These are phyloP conservation scores for Cataglyphis livida DNA, from an alignment of 2,888 invertebrate genomes.

Conservation along the genomic window DNA sequence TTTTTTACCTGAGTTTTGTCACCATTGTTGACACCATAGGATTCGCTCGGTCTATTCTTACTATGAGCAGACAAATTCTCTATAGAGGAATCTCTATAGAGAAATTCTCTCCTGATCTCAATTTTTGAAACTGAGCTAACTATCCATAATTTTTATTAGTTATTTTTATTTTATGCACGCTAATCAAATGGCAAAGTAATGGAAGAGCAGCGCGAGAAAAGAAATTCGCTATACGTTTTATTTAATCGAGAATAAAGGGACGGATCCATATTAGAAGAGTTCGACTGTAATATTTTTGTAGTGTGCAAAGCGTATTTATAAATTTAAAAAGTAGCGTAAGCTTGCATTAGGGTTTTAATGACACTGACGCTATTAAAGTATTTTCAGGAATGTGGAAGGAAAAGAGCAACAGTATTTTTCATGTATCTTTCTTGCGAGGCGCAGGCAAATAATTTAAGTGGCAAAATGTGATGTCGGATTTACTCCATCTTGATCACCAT, in stretches of 20 bases:
- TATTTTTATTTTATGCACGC: constrained; percentile 9
- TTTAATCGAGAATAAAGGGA: not conserved
- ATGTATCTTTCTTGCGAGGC: not conserved
- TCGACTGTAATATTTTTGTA: constrained; percentile 24
- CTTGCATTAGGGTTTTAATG: constrained; percentile 7
- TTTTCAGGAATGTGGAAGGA: not conserved
- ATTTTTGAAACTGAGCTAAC: not conserved
- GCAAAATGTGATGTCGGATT: constrained; percentile 25
- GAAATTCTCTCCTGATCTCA: no score
- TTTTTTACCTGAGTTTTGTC: not conserved
- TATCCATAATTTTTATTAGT: not conserved
- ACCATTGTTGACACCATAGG: not conserved
- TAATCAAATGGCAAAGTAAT: not conserved
- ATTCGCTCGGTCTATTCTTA: not conserved
- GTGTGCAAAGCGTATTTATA: constrained; percentile 1
- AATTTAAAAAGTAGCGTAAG: constrained; percentile 19
- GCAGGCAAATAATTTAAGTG: not conserved
- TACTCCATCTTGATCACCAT: constrained; percentile 63
- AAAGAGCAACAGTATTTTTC: not conserved
- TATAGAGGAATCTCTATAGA: no score
- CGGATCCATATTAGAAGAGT: not conserved
- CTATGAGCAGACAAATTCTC: not conserved
- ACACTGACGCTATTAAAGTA: not conserved
- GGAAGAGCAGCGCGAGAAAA: not conserved
- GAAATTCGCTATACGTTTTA: not conserved